Base-by-base conservation (phyloP, 2,888 invertebrate genomes). In the Leucoptera coffeella region DNA sequence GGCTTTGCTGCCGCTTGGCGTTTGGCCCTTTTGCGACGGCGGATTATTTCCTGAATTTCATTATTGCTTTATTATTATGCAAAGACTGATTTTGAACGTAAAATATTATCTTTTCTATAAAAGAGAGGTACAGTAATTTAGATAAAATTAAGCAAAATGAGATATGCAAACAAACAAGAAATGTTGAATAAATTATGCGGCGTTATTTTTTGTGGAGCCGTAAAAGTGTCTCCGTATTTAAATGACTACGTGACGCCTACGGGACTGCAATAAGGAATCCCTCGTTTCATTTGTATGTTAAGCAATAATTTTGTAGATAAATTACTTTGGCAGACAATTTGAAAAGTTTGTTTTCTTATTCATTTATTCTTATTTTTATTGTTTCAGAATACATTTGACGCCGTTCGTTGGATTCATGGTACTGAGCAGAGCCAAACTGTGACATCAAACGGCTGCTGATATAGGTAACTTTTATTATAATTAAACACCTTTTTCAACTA, bases 391-490 rank as follows among this genome's bases (percentile, higher is more conserved):
- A 34, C 34, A 30, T 35, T 33, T 26, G 33, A 29, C 4, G 22
- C 22, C 31, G 37, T 37, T 42, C 34, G 36, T 39, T 38, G 35
- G 40, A 47, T 54, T 39, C 50, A 67, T 64, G 65, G 50, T 38
- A 46, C 37, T 40, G 31, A 43, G n/a, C n/a, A 34, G 38, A 50
- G 38, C 31, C 39, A 36, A 44, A 34, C 41, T 61, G 64, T 65
- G 65, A 64, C 67, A 60, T 51, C 52, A 47, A 54, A 47, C 50
- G 47, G 42, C 47, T 45, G 46, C 53, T 50, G 50, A 40, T 38
- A 46, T 58, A 59, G 62, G 69, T 69, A 46, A 47, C 51, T 41
- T 33, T 25, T 14, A 28, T 34, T 32, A n/a, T n/a, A n/a, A n/a
- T n/a, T n/a, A n/a, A n/a, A n/a, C n/a, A n/a, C n/a, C n/a, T n/a